Base-by-base conservation (phyloP, 2,113 vertebrate genomes). In the Megaleporinus macrocephalus region DNA sequence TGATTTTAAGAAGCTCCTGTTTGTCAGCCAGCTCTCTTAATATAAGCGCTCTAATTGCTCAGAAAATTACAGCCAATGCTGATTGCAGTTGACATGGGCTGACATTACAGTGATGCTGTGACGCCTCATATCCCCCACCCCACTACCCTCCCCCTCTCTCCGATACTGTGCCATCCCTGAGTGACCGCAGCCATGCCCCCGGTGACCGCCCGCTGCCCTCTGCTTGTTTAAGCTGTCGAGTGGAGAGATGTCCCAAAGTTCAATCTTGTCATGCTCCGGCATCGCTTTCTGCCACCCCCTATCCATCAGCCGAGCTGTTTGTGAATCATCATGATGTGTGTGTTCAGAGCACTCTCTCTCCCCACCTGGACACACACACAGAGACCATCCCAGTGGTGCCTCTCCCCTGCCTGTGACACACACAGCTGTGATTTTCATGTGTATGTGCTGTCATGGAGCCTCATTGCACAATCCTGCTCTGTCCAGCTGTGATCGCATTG, bases 1-100 rank as follows among this genome's bases (percentile, higher is more conserved):
- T 90, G 51, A 88, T 91, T 91, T 85, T 86, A 85, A 88, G 91
- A 89, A 86, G 73, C 85, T 90, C 4, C 27, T 87, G 87, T 91
- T 89, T 91, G 87, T 91, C 90, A 92, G 88, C 87, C 81, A 88
- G 78, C 88, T 41, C 89, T 92, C 90, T 93, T 89, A 90, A 91
- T 92, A 94, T 93, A 94, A 94, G 91, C 86, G 68, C 93, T 93
- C 91, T 95, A 94, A 94, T 94, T 94, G 93, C 92, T 94, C 91
- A 94, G 93, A 95, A 94, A 94, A 94, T 94, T 91, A 92, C 78
- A 92, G 85, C 83, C 85, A 93, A 94, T 91, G 77, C 87, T 94
- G 90, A 95, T 94, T 89, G 73, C 88, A 91, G 85, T 85, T 93
- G 93, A 94, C 93, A 90, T 85, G 18, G 76, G 80, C 89, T 93